These are phyloP conservation scores for Mizuhopecten yessoensis DNA, from an alignment of 1,140 invertebrate species.

Conservation along the genomic window DNA sequence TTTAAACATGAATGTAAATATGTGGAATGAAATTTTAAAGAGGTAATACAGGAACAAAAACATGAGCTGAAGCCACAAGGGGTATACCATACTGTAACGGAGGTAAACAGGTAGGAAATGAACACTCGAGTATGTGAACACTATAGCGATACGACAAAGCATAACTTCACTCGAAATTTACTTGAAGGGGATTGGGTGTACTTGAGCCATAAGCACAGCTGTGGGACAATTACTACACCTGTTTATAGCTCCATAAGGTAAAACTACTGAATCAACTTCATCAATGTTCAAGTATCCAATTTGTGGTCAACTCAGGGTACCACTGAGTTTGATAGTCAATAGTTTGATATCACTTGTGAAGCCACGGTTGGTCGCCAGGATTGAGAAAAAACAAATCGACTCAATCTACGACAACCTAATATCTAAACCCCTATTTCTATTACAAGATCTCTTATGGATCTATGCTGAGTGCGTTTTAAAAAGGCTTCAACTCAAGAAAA, in stretches of 20 bases:
- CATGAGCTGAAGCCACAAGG: background rate
- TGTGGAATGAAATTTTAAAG: conserved; percentile 25
- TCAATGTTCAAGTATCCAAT: background rate
- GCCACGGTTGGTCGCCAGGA: background rate
- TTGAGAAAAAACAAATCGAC: background rate
- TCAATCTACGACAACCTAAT: background rate
- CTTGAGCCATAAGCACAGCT: conserved; percentile 19
- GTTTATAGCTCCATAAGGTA: background rate
- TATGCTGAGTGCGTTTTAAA: background rate
- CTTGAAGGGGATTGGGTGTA: conserved; percentile 8
- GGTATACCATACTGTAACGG: background rate
- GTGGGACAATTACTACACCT: background rate
- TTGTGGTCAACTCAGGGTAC: background rate
- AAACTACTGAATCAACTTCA: background rate
- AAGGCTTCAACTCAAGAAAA: conserved; percentile 33
- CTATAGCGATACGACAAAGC: background rate
- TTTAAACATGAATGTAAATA: conserved; percentile 21
- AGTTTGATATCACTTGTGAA: background rate
- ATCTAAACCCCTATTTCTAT: background rate
- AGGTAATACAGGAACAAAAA: conserved; percentile 9
- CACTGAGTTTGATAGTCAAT: background rate
- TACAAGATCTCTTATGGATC: background rate
- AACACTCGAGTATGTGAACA: background rate
- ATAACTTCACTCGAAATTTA: background rate
- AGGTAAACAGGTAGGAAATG: background rate